A percentile compares a stretch with the other conserved stretches of the same genome.
Evolutionary conservation across 2,888 invertebrate species (phyloP).

Genomic region (Choreutis nemorana): DNA sequence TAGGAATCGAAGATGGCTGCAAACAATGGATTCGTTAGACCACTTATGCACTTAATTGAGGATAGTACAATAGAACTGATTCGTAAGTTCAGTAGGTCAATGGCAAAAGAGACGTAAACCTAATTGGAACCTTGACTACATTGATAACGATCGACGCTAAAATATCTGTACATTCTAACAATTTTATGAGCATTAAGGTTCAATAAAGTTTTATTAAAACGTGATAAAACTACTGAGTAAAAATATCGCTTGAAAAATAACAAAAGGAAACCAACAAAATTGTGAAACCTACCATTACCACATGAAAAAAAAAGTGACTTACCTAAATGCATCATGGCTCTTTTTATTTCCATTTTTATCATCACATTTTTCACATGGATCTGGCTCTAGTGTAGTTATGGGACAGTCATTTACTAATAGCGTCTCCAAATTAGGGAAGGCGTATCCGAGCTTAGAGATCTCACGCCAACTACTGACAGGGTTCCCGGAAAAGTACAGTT

Average conservation of each 20-base stretch:
- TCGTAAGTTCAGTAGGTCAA: conserved; percentile 42
- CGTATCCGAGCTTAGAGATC: conserved; percentile 81
- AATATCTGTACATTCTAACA: not conserved
- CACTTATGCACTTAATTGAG: conserved; percentile 9
- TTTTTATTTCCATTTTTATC: conserved; percentile 56
- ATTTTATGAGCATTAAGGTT: too few relatives aligned
- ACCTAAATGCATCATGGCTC: conserved; percentile 70
- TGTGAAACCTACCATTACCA: too few relatives aligned
- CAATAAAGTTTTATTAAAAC: too few relatives aligned
- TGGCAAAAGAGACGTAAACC: conserved; percentile 17
- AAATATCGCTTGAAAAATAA: too few relatives aligned
- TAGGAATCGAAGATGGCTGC: conserved; percentile 75
- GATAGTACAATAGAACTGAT: conserved; percentile 11
- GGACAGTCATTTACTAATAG: conserved; percentile 89
- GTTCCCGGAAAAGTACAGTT: conserved; percentile 89
- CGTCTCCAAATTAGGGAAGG: conserved; percentile 86
- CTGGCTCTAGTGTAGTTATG: conserved; percentile 69
- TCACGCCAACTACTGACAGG: conserved; percentile 86
- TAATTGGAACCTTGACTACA: not conserved
- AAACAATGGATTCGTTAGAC: too few relatives aligned
- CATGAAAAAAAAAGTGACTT: conserved; percentile 22
- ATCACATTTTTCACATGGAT: conserved; percentile 66
- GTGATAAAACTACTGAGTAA: too few relatives aligned
- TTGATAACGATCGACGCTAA: not conserved
- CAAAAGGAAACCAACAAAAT: too few relatives aligned